Evolutionary conservation across 2,888 invertebrate species (phyloP), one percentile per base, ranked within the genome.

Genomic region (Heliconius cydno): DNA sequence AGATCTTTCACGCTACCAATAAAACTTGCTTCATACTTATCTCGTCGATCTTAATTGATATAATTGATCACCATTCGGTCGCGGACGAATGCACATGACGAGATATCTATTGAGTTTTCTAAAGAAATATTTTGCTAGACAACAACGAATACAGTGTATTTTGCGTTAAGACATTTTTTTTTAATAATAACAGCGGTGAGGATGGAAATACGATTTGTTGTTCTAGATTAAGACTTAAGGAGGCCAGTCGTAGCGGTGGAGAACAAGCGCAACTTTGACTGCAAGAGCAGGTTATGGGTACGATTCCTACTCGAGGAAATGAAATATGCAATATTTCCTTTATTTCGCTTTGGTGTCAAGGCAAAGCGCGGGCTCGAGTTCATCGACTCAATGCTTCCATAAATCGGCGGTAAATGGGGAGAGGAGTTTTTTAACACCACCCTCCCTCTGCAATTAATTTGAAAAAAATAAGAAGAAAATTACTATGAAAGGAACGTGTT

Each of bases 21-120:
- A 70, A 41, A 25, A 70, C 68, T 70, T 25, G 13, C n/a, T 67
- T 4, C 46, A 28, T 57, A 73, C 34, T 73, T 34, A 60, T 34
- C 72, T 73, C 34, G 34, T 34, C 57, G n/a, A 6, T 73, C 34
- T 73, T 73, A 75, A 65, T 75, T 65, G n/a, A 22, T 38, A 75
- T 73, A 65, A 65, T 75, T 65, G 63, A 65, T 75, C 63, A 6
- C 30, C 60, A 22, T 38, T 46, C 38, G 34, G 22, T 1, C 41
- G 30, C 75, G 66, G 75, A 75, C 63, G 65, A 66, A 46, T 66
- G 66, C 30, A 66, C 66, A 46, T 46, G 41, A 66, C 65, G 65
- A 75, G 75, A 75, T 41, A 65, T 75, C 46, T 75, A 66, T 30
- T 30, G 46, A 75, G 65, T 75, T 75, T 75, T 75, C 75, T 75